Evolutionary conservation across 2,888 invertebrate species (phyloP).

Genomic region (Alloplasta piceator): DNA sequence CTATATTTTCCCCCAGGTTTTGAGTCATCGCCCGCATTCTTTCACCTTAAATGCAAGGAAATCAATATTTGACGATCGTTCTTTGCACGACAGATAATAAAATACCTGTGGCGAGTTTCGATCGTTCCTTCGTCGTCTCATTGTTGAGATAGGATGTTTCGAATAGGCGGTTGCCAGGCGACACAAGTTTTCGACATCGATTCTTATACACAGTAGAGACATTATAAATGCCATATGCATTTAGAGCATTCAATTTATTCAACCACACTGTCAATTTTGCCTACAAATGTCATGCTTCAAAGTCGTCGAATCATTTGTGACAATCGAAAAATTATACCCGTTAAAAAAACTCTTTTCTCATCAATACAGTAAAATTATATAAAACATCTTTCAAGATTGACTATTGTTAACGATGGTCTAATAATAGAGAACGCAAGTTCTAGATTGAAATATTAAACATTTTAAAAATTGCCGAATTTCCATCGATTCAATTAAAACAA

Average conservation of each 20-base stretch:
- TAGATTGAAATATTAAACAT: too few species aligned
- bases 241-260: neutral
- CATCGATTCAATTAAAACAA: too few species aligned
- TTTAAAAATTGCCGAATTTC: too few species aligned
- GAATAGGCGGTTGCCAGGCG: constrained; percentile 39
- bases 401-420: too few species aligned
- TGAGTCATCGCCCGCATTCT: neutral
- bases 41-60: neutral
- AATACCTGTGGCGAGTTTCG: constrained; percentile 29
- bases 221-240: constrained; percentile 1
- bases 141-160: constrained; percentile 14
- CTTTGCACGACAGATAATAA: constrained; percentile 1
- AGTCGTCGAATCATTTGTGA: too few species aligned
- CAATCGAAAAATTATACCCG: too few species aligned
- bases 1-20: neutral
- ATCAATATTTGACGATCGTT: constrained; percentile 20
- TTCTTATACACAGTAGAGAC: neutral
- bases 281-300: too few species aligned
- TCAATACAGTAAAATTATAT: too few species aligned
- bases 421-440: too few species aligned
- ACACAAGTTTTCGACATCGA: constrained; percentile 11
- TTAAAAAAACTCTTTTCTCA: too few species aligned
- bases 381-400: too few species aligned
- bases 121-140: constrained; percentile 11
- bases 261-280: too few species aligned